These are phyloP conservation scores for Ceratina japonica DNA, from an alignment of 1,140 invertebrate genomes.

Conservation along the genomic window DNA sequence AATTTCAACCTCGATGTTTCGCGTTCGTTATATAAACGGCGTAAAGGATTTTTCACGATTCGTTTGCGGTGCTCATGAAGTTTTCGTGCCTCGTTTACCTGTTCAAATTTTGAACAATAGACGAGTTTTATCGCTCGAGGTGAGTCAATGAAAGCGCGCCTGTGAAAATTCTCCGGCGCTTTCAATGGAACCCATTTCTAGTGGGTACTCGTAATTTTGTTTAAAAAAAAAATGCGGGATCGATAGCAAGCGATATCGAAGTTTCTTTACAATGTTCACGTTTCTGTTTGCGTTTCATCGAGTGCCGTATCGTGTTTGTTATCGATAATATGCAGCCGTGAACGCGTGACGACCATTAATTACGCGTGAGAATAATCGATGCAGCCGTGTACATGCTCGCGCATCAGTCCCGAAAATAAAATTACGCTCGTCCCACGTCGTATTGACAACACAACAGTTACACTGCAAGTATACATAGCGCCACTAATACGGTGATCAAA, in stretches of 20 bases:
- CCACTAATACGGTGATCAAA: not conserved
- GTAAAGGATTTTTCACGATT: not conserved
- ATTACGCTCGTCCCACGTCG: constrained; percentile 3
- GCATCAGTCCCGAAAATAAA: not conserved
- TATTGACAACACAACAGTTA: not conserved
- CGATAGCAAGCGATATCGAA: not conserved
- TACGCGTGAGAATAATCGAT: constrained; percentile 5
- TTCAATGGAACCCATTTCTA: not conserved
- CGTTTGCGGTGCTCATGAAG: not conserved
- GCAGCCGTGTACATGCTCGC: not conserved
- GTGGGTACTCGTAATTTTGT: constrained; percentile 1
- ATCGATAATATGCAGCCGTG: not conserved
- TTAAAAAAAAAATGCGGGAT: not conserved
- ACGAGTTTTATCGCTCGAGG: not conserved
- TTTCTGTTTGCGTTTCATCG: not conserved
- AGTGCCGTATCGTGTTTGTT: not conserved
- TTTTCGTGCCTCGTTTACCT: too few species aligned
- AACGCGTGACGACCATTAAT: constrained; percentile 14
- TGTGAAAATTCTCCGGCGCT: not conserved
- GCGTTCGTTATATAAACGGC: not conserved
- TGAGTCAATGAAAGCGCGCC: not conserved
- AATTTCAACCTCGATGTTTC: not conserved
- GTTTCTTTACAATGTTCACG: not conserved
- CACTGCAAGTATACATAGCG: constrained; percentile 1
- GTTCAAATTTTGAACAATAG: not conserved